Conservation (phyloP, 2,113 vertebrate genomes). For the Peromyscus leucopus region DNA sequence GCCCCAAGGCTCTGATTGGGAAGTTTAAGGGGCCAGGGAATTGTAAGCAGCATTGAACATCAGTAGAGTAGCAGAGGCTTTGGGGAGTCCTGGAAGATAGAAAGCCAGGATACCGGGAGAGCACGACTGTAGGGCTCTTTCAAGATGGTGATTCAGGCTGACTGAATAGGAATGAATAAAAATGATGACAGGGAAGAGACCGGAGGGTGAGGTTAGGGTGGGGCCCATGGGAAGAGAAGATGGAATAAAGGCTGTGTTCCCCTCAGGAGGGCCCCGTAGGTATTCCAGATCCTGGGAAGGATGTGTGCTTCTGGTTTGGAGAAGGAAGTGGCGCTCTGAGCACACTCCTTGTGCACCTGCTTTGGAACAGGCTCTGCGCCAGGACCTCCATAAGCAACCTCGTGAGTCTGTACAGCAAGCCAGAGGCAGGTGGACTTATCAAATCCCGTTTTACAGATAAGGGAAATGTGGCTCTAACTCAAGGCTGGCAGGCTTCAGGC, state of each 20-base stretch:
- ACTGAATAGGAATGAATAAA: constrained; percentile 45
- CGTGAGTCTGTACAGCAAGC: constrained; percentile 8
- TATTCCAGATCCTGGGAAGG: background rate
- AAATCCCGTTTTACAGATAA: constrained; percentile 51
- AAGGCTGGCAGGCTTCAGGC: constrained; percentile 17
- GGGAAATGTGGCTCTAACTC: constrained; percentile 31
- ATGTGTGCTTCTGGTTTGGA: constrained; percentile 15
- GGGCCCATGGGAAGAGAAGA: constrained; percentile 12
- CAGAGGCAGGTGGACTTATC: constrained; percentile 41
- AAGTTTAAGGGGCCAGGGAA: background rate
- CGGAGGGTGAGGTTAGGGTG: background rate
- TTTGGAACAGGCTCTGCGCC: background rate
- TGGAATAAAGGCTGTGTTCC: background rate
- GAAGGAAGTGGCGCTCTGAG: constrained; percentile 54
- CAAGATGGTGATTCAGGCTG: constrained; percentile 38
- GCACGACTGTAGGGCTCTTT: background rate
- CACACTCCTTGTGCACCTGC: constrained; percentile 54
- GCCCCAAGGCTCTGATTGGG: background rate
- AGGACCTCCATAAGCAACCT: background rate
- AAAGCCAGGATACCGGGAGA: background rate
- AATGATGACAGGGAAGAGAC: constrained; percentile 27
- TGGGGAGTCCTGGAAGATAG: constrained; percentile 2
- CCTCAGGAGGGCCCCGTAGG: background rate
- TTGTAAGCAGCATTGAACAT: constrained; percentile 5
- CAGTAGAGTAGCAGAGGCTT: constrained; percentile 7